A percentile compares a stretch with the other conserved stretches of the same genome.
phyloP scores from a whole-genome alignment of 2,113 vertebrate species.

The Onychostruthus taczanowskii region DNA sequence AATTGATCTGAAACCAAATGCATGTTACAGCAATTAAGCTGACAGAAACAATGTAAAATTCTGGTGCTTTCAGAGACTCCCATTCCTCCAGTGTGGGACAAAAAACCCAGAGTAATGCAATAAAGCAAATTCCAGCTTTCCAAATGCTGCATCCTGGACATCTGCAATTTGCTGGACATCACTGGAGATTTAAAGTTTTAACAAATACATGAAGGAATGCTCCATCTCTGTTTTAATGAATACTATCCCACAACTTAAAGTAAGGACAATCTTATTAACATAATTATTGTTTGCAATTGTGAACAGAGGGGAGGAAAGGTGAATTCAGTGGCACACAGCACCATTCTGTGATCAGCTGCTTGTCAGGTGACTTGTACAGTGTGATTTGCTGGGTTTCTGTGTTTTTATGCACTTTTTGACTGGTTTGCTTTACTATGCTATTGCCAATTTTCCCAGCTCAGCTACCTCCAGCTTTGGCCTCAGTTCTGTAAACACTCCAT shows the following conservation, averaged over 20 bases:
- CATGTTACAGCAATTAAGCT: constrained; percentile 35
- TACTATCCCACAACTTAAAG: background rate
- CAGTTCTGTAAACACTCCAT: background rate
- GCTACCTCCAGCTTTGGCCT: background rate
- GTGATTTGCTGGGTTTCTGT: background rate
- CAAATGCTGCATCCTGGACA: background rate
- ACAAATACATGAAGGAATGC: background rate
- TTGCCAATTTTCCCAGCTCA: background rate
- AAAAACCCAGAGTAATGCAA: background rate
- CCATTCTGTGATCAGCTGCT: background rate
- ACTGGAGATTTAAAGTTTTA: background rate
- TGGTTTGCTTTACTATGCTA: background rate
- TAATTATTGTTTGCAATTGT: background rate
- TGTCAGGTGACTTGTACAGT: background rate
- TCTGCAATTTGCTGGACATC: background rate
- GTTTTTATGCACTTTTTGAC: background rate
- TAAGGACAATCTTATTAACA: background rate
- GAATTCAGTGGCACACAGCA: background rate
- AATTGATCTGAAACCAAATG: constrained; percentile 42
- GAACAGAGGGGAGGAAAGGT: background rate
- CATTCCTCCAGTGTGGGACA: background rate
- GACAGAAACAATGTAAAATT: background rate
- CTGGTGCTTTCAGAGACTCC: background rate
- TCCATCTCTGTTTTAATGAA: background rate
- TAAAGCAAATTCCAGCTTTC: background rate